Percentiles rank a stretch among this genome's conserved stretches.
These are phyloP conservation scores for Piscicola geometra DNA, from an alignment of 2,888 invertebrate genomes.

Conservation along the genomic window DNA sequence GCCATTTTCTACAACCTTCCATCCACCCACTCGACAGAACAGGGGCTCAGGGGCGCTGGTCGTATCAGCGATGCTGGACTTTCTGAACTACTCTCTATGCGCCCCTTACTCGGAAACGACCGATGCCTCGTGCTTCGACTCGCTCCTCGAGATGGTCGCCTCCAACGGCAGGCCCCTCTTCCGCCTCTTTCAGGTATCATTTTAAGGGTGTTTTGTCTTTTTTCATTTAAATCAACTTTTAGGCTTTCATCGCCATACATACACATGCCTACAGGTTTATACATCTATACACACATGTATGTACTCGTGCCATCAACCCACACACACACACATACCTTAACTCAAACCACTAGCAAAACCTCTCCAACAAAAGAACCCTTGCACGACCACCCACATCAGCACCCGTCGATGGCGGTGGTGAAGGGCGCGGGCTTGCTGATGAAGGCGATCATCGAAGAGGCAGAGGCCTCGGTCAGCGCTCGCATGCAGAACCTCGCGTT, in stretches of 20 bases:
- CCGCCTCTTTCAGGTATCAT: slow-evolving; percentile 75
- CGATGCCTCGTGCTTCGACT: slow-evolving; percentile 67
- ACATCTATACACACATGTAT: too few species aligned
- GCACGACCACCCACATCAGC: slow-evolving; percentile 59
- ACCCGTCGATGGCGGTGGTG: slow-evolving; percentile 93
- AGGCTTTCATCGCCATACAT: too few species aligned
- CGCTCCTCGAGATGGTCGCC: slow-evolving; percentile 86
- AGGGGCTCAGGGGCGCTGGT: slow-evolving; percentile 67
- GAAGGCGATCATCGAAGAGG: slow-evolving; percentile 95
- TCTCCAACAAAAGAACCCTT: too few species aligned
- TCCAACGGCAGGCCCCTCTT: slow-evolving; percentile 83
- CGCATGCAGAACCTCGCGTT: slow-evolving; percentile 90
- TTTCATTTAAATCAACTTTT: too few species aligned
- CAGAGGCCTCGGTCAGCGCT: slow-evolving; percentile 80
- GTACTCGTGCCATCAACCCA: too few species aligned
- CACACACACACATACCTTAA: too few species aligned
- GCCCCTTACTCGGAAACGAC: slow-evolving; percentile 99
- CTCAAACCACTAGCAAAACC: too few species aligned
- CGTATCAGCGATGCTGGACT: slow-evolving; percentile 94
- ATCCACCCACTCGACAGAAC: slow-evolving; percentile 26
- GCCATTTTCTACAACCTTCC: background rate
- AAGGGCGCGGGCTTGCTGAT: slow-evolving; percentile 96
- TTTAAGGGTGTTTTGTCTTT: too few species aligned
- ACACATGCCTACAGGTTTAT: too few species aligned
- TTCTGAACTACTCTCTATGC: slow-evolving; percentile 92